These are phyloP conservation scores for Sebastes kiyomatsui DNA, from an alignment of 2,797 vertebrate species.

Conservation along the genomic window DNA sequence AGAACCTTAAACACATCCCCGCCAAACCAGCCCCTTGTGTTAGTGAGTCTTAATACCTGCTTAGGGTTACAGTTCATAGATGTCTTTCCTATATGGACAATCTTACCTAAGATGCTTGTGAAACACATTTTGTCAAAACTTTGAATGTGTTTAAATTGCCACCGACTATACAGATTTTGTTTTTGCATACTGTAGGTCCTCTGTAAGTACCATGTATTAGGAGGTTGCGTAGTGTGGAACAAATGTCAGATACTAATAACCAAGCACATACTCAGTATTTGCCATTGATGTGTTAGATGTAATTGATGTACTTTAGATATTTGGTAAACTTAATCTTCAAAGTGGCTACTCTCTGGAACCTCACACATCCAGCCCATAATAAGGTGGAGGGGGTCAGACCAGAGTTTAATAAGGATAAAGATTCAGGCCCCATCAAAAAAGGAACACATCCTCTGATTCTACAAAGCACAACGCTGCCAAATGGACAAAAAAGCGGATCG, in stretches of 20 bases:
- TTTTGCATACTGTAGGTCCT: background rate
- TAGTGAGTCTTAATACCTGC: background rate
- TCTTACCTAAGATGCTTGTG: background rate
- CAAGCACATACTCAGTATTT: background rate
- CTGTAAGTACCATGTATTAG: background rate
- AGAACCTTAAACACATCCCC: background rate
- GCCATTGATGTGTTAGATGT: background rate
- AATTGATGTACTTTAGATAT: slow-evolving; percentile 6
- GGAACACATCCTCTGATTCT: slow-evolving; percentile 49
- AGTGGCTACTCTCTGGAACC: background rate
- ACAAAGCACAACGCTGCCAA: slow-evolving; percentile 56
- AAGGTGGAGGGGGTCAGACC: slow-evolving; percentile 30
- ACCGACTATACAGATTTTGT: background rate
- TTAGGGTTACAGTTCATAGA: background rate
- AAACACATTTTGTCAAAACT: background rate
- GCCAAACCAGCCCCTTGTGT: background rate
- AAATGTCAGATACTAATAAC: background rate
- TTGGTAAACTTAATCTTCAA: slow-evolving; percentile 23
- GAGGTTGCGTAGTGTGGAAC: background rate
- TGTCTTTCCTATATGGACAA: background rate
- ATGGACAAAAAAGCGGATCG: slow-evolving; percentile 48
- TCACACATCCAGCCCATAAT: slow-evolving; percentile 15
- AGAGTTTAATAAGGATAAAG: slow-evolving; percentile 53
- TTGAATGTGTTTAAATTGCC: background rate
- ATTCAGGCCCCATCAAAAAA: slow-evolving; percentile 50